Base-by-base conservation (phyloP, 2,797 vertebrate genomes). In the Ibycter americanus region DNA sequence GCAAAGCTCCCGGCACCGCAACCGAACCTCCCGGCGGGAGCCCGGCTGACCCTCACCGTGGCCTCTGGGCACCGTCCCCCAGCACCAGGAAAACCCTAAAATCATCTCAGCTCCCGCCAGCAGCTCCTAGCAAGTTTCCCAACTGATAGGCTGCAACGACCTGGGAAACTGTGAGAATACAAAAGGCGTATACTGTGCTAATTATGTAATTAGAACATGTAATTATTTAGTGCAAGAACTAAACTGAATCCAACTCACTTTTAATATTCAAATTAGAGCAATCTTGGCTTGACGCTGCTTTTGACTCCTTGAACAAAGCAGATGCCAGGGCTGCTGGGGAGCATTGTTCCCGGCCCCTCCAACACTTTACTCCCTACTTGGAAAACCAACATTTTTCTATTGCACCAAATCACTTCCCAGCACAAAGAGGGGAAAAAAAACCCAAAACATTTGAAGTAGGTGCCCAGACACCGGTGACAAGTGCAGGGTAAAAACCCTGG, bases 171-270 rank as follows among this genome's bases (percentile, higher is more conserved):
- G 78, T 54, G 91, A 92, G 87, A 59, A 71, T 17, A 52, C 79
- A 49, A 65, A 54, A 80, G 79, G 91, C 83, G 51, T 49, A 16
- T 6, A 73, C 49, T 68, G 84, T 18, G 78, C 94, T 96, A 94
- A 97, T 94, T 93, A 92, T 92, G 91, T 92, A 96, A 97, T 96
- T 97, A 96, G 91, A 71, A 89, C 52, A 6, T 63, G 79, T 91
- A 90, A 95, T 96, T 92, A 94, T 86, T 90, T 80, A 76, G 93
- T 59, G 83, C 87, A 62, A 92, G 91, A 83, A 58, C 87, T 76
- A 77, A 89, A 65, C 77, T 55, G 85, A 87, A 93, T 87, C 89
- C 89, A 62, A 58, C 80, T 66, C 77, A 74, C 79, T 81, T 94
- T 87, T 93, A 94, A 90, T 61, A 88, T 93, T 88, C 90, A 84